These are phyloP conservation scores for Berghia stephanieae DNA, from an alignment of 1,140 invertebrate species.

Conservation along the genomic window DNA sequence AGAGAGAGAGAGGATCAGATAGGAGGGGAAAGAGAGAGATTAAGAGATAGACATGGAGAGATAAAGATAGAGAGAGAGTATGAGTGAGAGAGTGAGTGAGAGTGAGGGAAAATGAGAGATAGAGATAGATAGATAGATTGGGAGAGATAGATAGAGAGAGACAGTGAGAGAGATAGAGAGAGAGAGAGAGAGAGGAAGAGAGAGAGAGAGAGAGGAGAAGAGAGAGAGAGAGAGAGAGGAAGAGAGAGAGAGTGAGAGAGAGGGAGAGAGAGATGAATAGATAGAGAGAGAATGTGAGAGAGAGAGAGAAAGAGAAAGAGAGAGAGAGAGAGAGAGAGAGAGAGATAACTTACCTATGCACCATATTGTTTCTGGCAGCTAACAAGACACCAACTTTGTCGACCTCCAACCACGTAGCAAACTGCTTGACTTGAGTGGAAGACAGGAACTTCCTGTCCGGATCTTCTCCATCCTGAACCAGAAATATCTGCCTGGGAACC, in stretches of 20 bases:
- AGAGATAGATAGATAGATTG: no score
- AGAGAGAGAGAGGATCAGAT: no score
- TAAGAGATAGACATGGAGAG: no score
- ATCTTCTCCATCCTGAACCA: constrained; percentile 42
- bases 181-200: not conserved
- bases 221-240: no score
- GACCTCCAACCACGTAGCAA: constrained; percentile 54
- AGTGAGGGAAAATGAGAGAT: no score
- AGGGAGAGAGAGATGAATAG: not conserved
- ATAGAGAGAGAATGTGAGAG: not conserved
- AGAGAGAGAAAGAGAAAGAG: not conserved
- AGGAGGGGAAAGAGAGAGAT: no score
- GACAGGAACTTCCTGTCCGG: constrained; percentile 34
- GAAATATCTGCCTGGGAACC: constrained; percentile 51
- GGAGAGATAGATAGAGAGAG: no score
- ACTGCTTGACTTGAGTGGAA: constrained; percentile 43
- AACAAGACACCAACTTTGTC: constrained; percentile 51
- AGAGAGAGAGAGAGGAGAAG: not conserved
- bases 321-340: not conserved
- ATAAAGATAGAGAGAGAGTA: no score
- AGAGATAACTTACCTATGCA: constrained; percentile 42
- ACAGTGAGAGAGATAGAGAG: no score
- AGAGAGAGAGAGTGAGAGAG: no score
- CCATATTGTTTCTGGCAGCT: constrained; percentile 39
- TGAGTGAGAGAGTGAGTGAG: no score